A percentile compares a stretch with the other conserved stretches of the same genome.
phyloP scores from a whole-genome alignment of 2,797 vertebrate species.

The Lindbergichthys nudifrons region DNA sequence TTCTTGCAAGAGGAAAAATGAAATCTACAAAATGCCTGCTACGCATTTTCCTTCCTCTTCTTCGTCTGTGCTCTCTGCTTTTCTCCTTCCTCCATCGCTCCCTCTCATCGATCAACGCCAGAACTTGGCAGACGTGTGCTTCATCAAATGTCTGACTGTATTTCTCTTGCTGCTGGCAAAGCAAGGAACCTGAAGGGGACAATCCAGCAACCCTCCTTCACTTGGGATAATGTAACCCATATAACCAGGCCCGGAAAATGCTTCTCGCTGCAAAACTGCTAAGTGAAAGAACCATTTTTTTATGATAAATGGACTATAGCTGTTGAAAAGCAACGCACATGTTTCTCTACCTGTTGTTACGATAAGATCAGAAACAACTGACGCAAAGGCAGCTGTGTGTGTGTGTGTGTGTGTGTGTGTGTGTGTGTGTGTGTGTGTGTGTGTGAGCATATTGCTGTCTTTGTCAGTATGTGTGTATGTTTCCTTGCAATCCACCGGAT shows the following conservation, averaged over 20 bases:
- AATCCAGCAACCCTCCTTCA: conserved; percentile 29
- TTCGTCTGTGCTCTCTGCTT: conserved; percentile 35
- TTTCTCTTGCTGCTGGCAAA: conserved; percentile 76
- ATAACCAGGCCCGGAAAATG: conserved; percentile 13
- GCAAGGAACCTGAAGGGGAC: conserved; percentile 50
- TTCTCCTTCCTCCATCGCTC: conserved; percentile 39
- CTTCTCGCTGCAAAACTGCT: not conserved
- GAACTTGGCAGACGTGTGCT: conserved; percentile 66
- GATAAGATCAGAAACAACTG: conserved; percentile 3
- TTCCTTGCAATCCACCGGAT: conserved; percentile 62
- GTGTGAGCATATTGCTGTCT: conserved; percentile 16
- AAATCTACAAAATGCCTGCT: conserved; percentile 54
- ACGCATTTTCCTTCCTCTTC: conserved; percentile 57
- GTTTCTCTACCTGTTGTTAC: conserved; percentile 25
- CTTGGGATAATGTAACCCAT: conserved; percentile 21
- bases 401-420: too few species aligned
- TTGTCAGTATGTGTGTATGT: conserved; percentile 35
- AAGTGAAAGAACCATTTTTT: not conserved
- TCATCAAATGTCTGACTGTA: conserved; percentile 76
- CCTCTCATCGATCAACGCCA: conserved; percentile 83
- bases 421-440: not conserved
- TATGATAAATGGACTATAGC: conserved; percentile 16
- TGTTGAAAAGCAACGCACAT: conserved; percentile 5
- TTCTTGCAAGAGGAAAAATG: not conserved
- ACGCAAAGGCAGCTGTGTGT: conserved; percentile 16